Evolutionary conservation across 2,888 invertebrate genomes (phyloP).

Genomic region (Xestia c-nigrum): DNA sequence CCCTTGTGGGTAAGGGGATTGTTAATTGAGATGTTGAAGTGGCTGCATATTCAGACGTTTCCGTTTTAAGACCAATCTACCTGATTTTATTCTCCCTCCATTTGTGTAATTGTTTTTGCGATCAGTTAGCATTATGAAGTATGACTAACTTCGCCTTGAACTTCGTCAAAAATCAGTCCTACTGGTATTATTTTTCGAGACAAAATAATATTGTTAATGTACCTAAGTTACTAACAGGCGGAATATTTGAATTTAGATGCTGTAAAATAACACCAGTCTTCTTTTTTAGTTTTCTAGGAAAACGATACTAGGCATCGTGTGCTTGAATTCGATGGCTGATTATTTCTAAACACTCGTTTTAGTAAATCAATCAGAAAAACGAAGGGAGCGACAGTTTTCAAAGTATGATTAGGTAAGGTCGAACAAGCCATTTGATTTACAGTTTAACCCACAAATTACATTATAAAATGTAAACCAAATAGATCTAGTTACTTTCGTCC

Average conservation of each 20-base stretch:
- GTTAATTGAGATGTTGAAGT: conserved; percentile 33
- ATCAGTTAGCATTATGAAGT: neutral
- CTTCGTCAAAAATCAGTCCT: conserved; percentile 1
- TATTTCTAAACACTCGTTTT: neutral
- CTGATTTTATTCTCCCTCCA: conserved; percentile 15
- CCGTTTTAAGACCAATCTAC: conserved; percentile 28
- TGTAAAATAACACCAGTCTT: neutral
- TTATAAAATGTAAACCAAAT: no score
- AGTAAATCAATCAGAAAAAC: neutral
- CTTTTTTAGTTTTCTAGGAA: neutral
- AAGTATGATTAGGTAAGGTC: no score
- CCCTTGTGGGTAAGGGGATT: conserved; percentile 9
- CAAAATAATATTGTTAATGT: no score
- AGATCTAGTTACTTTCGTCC: neutral
- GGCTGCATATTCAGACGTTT: conserved; percentile 36
- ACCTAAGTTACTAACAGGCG: neutral
- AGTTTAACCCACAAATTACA: no score
- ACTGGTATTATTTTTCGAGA: neutral
- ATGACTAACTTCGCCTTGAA: neutral
- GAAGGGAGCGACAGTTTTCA: neutral
- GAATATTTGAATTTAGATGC: neutral
- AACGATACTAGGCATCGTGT: neutral
- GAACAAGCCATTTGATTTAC: no score
- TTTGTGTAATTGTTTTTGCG: conserved; percentile 17
- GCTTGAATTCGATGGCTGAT: neutral